Evolutionary conservation across 1,140 invertebrate species (phyloP).

Genomic region (Ips nitidus): DNA sequence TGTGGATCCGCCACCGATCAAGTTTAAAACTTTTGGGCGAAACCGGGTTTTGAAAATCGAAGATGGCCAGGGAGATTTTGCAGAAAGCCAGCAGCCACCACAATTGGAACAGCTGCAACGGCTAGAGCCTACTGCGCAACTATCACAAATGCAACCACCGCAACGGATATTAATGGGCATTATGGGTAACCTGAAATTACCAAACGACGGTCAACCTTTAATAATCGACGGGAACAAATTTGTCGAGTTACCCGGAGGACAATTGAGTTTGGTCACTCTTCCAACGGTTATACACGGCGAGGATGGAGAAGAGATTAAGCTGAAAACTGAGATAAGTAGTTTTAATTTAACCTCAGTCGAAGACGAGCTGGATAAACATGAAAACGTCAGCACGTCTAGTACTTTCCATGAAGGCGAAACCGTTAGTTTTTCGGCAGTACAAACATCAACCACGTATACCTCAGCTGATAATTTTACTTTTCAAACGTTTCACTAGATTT

Average conservation of each 20-base stretch:
- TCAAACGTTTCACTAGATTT: constrained; percentile 34
- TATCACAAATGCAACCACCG: constrained; percentile 26
- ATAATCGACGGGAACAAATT: constrained; percentile 42
- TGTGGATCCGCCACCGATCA: constrained; percentile 47
- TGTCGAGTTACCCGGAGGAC: constrained; percentile 39
- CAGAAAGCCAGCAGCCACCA: constrained; percentile 9
- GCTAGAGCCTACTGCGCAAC: constrained; percentile 11
- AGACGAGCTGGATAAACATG: constrained; percentile 35
- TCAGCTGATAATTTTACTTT: constrained; percentile 39
- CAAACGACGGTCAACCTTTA: constrained; percentile 33
- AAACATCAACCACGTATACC: constrained; percentile 38
- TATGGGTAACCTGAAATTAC: constrained; percentile 41
- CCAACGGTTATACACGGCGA: constrained; percentile 36
- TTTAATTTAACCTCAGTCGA: constrained; percentile 35
- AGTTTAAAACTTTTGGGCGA: constrained; percentile 48
- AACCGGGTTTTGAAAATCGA: constrained; percentile 29
- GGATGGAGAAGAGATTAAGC: constrained; percentile 38
- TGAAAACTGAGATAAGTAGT: constrained; percentile 39
- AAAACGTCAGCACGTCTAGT: constrained; percentile 26
- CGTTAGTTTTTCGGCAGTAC: constrained; percentile 39
- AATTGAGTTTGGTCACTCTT: constrained; percentile 41
- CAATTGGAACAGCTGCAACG: constrained; percentile 7
- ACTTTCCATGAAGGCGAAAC: constrained; percentile 34
- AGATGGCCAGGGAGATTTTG: constrained; percentile 17
- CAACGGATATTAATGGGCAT: constrained; percentile 42